phyloP scores from a whole-genome alignment of 2,888 invertebrate species.

The Cephus runcator region DNA sequence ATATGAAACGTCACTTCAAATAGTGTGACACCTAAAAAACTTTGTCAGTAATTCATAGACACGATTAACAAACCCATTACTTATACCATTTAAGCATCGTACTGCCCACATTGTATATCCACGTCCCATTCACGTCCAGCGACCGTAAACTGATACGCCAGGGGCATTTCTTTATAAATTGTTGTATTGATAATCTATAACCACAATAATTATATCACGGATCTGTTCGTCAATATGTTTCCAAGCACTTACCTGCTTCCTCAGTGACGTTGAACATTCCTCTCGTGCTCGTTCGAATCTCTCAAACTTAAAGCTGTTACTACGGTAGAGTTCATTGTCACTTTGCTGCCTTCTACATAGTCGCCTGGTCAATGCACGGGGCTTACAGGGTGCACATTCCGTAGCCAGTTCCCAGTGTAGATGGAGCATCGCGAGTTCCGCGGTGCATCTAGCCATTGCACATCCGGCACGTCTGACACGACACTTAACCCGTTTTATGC shows the following conservation, averaged over 20 bases:
- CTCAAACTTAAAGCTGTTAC: constrained; percentile 90
- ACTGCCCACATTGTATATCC: background rate
- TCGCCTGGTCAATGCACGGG: constrained; percentile 74
- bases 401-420: constrained; percentile 70
- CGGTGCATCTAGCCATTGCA: constrained; percentile 61
- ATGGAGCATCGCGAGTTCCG: constrained; percentile 62
- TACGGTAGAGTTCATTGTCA: constrained; percentile 87
- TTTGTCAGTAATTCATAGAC: background rate
- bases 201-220: background rate
- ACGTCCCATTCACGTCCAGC: background rate
- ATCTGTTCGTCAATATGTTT: background rate
- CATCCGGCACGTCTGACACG: constrained; percentile 59
- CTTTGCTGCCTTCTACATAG: constrained; percentile 78
- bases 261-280: constrained; percentile 68
- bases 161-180: background rate
- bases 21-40: background rate
- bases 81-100: background rate
- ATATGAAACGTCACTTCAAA: background rate
- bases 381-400: constrained; percentile 69
- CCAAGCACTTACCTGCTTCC: constrained; percentile 75
- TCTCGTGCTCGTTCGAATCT: constrained; percentile 81
- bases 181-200: background rate
- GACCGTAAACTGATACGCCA: background rate
- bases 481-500: constrained; percentile 60
- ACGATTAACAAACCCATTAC: background rate